Conservation (phyloP, 2,797 vertebrate genomes). For the Myiothlypis coronata region DNA sequence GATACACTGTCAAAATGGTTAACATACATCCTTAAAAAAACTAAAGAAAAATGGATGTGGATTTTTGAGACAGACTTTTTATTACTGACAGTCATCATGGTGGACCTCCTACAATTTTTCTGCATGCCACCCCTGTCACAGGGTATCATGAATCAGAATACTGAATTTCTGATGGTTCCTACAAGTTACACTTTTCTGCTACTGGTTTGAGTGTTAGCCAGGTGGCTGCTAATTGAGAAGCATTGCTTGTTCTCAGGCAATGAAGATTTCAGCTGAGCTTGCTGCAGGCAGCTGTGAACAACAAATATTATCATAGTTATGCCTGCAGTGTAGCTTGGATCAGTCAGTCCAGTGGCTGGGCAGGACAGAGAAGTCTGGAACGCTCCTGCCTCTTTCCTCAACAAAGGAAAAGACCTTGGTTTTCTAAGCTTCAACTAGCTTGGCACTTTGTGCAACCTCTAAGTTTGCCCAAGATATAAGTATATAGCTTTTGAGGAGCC, state of each 20-base stretch:
- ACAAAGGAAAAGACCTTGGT: not conserved
- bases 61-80: not conserved
- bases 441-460: not conserved
- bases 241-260: not conserved
- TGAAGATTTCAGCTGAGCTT: not conserved
- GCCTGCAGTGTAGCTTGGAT: fast-evolving
- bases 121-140: not conserved
- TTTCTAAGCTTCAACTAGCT: not conserved
- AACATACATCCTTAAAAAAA: not conserved
- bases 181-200: not conserved
- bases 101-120: not conserved
- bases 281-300: not conserved
- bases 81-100: not conserved
- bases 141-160: not conserved
- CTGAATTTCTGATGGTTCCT: not conserved
- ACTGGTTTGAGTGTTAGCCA: not conserved
- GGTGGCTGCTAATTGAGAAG: not conserved
- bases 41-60: not conserved
- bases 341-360: fast-evolving
- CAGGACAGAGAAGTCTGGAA: not conserved
- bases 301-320: not conserved
- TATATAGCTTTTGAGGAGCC: not conserved
- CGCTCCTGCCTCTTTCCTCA: not conserved
- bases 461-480: not conserved
- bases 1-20: not conserved